These are phyloP conservation scores for Castor canadensis DNA, from an alignment of 2,113 vertebrate species.

Conservation along the genomic window DNA sequence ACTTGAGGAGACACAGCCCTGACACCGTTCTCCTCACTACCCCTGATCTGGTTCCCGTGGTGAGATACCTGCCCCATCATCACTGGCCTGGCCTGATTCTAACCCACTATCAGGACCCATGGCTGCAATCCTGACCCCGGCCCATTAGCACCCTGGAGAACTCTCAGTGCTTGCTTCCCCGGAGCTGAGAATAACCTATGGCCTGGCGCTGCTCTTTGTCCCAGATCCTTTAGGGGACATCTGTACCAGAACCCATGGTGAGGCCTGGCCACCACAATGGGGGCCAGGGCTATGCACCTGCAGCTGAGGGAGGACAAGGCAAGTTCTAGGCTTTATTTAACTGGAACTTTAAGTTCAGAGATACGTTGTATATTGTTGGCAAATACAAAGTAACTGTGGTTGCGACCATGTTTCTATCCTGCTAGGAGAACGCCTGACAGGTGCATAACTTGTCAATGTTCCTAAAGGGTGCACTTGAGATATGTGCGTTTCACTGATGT, in stretches of 20 bases:
- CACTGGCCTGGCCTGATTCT: too few relatives aligned
- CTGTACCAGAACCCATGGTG: not conserved
- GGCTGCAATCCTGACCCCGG: fast-evolving
- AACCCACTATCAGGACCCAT: not conserved
- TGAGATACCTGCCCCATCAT: not conserved
- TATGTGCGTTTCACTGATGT: fast-evolving
- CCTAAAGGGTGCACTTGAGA: too few relatives aligned
- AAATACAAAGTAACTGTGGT: too few relatives aligned
- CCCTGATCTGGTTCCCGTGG: fast-evolving
- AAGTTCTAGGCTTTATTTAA: not conserved
- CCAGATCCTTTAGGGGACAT: not conserved
- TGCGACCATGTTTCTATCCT: fast-evolving
- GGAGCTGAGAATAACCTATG: not conserved
- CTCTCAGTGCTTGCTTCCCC: not conserved
- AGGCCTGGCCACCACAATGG: too few relatives aligned
- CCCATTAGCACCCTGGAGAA: not conserved
- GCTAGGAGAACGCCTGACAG: not conserved
- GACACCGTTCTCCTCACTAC: not conserved
- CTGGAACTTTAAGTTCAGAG: not conserved
- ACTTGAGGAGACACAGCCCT: fast-evolving
- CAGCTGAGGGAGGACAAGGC: too few relatives aligned
- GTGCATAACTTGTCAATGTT: not conserved
- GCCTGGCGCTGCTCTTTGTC: not conserved
- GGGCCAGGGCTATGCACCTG: not conserved
- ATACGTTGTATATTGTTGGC: fast-evolving